A percentile compares a stretch with the other conserved stretches of the same genome.
Conservation (phyloP, 1,140 invertebrate species). For the Penaeus chinensis region DNA sequence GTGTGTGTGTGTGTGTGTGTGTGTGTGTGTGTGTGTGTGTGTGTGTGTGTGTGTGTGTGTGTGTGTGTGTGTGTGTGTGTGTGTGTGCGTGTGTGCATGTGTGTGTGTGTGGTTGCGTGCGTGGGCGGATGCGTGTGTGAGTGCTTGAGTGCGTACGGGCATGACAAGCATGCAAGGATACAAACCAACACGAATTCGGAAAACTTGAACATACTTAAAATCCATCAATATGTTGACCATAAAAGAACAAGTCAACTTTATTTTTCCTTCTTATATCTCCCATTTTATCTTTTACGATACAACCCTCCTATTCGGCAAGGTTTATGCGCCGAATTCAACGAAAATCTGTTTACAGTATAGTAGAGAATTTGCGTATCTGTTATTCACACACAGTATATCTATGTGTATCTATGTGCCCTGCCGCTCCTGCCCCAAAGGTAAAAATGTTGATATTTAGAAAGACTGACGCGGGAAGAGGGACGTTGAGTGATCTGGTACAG, state of each 20-base stretch:
- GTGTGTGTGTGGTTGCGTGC: background rate
- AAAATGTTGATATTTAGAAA: background rate
- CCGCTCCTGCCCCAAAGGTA: background rate
- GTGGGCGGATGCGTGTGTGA: background rate
- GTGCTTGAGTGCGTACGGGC: background rate
- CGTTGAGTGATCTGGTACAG: background rate
- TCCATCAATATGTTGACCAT: background rate
- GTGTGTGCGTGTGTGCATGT: background rate
- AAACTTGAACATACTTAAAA: background rate
- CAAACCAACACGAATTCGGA: background rate
- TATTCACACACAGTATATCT: too few species aligned
- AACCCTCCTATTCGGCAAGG: too few species aligned
- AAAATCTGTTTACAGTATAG: too few species aligned
- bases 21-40: background rate
- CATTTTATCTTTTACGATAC: too few species aligned
- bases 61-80: background rate
- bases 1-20: constrained; percentile 1
- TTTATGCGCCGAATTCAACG: too few species aligned
- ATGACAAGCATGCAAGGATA: background rate
- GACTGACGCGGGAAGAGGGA: background rate
- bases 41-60: background rate
- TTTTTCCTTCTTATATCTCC: too few species aligned
- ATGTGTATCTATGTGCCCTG: too few species aligned
- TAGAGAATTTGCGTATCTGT: too few species aligned
- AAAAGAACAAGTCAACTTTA: background rate